These are phyloP conservation scores for Liolophura sinensis DNA, from an alignment of 1,140 invertebrate genomes.

Conservation along the genomic window DNA sequence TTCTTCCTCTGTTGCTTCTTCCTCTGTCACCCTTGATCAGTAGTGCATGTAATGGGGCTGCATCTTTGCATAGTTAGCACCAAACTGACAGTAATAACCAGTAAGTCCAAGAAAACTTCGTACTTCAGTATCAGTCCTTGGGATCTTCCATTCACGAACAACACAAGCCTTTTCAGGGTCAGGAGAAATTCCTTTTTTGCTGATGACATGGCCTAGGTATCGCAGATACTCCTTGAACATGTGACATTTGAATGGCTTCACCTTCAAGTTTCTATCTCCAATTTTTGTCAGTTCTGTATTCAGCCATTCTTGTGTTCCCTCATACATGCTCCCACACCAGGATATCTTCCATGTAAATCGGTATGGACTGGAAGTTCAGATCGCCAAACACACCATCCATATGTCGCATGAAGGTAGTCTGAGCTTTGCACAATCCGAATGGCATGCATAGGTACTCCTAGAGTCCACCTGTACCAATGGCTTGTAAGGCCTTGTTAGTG, in stretches of 20 bases:
- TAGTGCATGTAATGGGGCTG: too few species aligned
- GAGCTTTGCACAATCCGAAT: constrained; percentile 21
- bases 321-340: constrained; percentile 17
- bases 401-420: constrained; percentile 28
- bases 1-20: too few species aligned
- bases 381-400: constrained; percentile 24
- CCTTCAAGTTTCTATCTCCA: not conserved
- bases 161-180: too few species aligned
- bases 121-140: too few species aligned
- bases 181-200: too few species aligned
- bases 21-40: too few species aligned
- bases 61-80: too few species aligned
- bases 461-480: constrained; percentile 31
- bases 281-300: constrained; percentile 2
- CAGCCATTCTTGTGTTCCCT: constrained; percentile 24
- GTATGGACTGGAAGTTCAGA: constrained; percentile 12
- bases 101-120: too few species aligned
- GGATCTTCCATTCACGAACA: too few species aligned
- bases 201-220: not conserved
- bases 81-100: too few species aligned
- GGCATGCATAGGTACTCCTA: constrained; percentile 20
- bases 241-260: constrained; percentile 12
- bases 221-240: constrained; percentile 2
- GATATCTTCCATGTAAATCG: constrained; percentile 14
- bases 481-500: constrained; percentile 46